Percentiles rank a stretch among this genome's conserved stretches.
These are phyloP conservation scores for Coranthus polyacanthus DNA, from an alignment of 2,797 vertebrate species.

Conservation along the genomic window DNA sequence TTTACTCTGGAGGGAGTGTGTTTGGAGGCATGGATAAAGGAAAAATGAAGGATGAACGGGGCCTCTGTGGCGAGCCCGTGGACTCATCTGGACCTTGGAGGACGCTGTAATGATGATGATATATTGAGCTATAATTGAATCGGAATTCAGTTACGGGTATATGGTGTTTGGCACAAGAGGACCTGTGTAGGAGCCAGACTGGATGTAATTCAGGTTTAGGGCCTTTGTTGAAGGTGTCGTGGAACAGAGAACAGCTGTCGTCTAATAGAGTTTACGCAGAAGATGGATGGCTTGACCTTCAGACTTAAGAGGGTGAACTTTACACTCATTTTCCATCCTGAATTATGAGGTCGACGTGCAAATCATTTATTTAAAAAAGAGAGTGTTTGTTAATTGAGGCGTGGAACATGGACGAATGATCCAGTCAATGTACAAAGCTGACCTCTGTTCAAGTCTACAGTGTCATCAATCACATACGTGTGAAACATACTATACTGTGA, in stretches of 20 bases:
- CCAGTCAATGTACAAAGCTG: too few species aligned
- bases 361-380: neutral
- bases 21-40: neutral
- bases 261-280: neutral
- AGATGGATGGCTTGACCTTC: constrained; percentile 1
- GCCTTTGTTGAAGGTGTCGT: constrained; percentile 7
- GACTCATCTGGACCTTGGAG: constrained; percentile 18
- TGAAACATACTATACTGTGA: too few species aligned
- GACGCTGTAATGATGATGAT: constrained; percentile 35
- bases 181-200: constrained; percentile 11
- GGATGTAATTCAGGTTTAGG: constrained; percentile 32
- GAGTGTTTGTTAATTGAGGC: neutral
- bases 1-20: neutral
- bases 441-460: too few species aligned
- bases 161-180: constrained; percentile 28
- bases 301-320: neutral
- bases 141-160: constrained; percentile 48
- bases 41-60: constrained; percentile 9
- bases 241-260: neutral
- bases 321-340: constrained; percentile 4
- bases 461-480: too few species aligned
- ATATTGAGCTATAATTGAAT: constrained; percentile 55
- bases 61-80: constrained; percentile 9
- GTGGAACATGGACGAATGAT: too few species aligned
- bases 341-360: constrained; percentile 13